phyloP scores from a whole-genome alignment of 2,113 vertebrate genomes.

The Paramormyrops kingsleyae region DNA sequence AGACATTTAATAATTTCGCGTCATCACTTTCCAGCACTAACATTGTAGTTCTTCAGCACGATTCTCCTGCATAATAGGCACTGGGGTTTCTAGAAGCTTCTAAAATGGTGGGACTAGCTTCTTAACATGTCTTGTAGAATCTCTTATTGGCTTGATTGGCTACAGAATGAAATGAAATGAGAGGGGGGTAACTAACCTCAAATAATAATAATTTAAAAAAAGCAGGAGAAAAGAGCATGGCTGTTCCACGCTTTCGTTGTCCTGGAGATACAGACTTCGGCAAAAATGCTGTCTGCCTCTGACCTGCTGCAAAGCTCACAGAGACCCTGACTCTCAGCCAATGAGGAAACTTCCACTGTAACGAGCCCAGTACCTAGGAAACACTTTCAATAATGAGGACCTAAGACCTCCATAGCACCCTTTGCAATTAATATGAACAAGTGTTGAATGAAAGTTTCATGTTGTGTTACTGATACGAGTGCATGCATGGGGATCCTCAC shows the following conservation, averaged over 20 bases:
- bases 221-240: neutral
- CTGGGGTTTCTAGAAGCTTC: neutral
- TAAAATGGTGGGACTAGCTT: neutral
- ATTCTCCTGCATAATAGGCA: neutral
- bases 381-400: neutral
- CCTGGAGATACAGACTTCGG: neutral
- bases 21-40: slow-evolving; percentile 20
- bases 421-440: neutral
- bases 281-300: neutral
- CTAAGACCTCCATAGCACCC: neutral
- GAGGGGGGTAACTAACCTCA: neutral
- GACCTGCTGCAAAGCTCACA: neutral
- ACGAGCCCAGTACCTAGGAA: neutral
- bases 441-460: neutral
- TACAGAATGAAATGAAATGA: neutral
- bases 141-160: neutral
- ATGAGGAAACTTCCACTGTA: neutral
- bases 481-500: neutral
- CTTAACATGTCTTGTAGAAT: neutral
- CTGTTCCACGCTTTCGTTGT: neutral
- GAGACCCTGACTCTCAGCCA: neutral
- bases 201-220: neutral
- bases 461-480: neutral
- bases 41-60: neutral
- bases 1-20: slow-evolving; percentile 20